Base-by-base conservation (phyloP, 2,797 vertebrate genomes). In the Buceros bicornis region DNA sequence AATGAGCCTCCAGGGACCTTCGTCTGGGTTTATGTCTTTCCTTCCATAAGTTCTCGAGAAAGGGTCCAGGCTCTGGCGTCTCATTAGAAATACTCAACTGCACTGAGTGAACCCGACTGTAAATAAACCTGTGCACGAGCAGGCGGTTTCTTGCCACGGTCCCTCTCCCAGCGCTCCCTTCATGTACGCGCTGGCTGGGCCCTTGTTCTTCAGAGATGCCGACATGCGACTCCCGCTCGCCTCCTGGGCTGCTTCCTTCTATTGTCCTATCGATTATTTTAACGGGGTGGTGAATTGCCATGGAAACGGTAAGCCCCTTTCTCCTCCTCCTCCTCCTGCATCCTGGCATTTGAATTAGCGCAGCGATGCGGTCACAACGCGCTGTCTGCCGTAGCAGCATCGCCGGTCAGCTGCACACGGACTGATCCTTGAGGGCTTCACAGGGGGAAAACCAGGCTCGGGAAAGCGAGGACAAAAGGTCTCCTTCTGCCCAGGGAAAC, bases 1-100 rank as follows among this genome's bases (percentile, higher is more conserved):
- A 91, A 93, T n/a, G 93, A 88, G 51, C 19, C 60, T 82, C 80
- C 77, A 64, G 76, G 81, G 28, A 64, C n/a, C 78, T 61, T 86
- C 28, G 81, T 79, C 64, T 61, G 28, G 28, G 76, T 95, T 93
- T 82, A 78, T 71, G 50, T 76, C 51, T 92, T 92, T 84, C 29
- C 66, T 87, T 82, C 83, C 29, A 8, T 62, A 84, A 87, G 17
- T 56, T 91, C 29, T 86, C 14, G 3, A 60, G 70, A 87, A 96
- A 71, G 2, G 1, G 22, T 61, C 61, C 90, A 70, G 16, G n/a
- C 67, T 93, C 73, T 60, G 82, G 56, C 45, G 64, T 43, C 61
- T 56, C 24, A 43, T 91, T 78, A 85, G 77, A 93, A 85, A 96
- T 64, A 85, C 33, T 33, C 54, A 92, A 82, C 6, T 58, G 54